phyloP scores from a whole-genome alignment of 2,797 vertebrate genomes.

The Coluber constrictor region DNA sequence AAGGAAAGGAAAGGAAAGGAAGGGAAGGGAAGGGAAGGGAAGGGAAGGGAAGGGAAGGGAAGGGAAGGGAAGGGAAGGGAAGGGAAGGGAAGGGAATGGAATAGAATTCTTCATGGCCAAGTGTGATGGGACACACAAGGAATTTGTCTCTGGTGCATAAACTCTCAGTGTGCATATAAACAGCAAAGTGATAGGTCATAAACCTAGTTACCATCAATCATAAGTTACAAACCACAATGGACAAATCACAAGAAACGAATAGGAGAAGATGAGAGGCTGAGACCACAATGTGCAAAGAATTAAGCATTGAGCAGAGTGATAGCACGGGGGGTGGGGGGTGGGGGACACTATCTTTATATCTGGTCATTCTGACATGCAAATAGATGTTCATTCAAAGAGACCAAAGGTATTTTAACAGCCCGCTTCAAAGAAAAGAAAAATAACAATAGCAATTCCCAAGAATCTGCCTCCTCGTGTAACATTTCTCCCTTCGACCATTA shows the following conservation, averaged over 20 bases:
- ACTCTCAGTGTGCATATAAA: background rate
- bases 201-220: background rate
- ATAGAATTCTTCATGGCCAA: background rate
- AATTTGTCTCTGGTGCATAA: background rate
- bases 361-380: background rate
- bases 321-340: accelerated
- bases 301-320: too few species aligned
- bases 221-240: background rate
- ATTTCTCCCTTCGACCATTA: background rate
- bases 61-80: too few species aligned
- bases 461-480: background rate
- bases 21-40: too few species aligned
- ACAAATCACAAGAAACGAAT: background rate
- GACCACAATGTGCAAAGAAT: background rate
- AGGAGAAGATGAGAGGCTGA: background rate
- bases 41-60: too few species aligned
- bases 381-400: background rate
- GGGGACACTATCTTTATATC: background rate
- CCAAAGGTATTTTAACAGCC: background rate
- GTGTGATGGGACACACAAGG: background rate
- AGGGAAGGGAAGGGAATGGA: background rate
- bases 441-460: background rate
- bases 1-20: too few species aligned
- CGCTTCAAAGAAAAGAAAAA: background rate
- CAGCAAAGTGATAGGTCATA: background rate